Base-by-base conservation (phyloP, 2,797 vertebrate genomes). In the Cyprinella venusta region DNA sequence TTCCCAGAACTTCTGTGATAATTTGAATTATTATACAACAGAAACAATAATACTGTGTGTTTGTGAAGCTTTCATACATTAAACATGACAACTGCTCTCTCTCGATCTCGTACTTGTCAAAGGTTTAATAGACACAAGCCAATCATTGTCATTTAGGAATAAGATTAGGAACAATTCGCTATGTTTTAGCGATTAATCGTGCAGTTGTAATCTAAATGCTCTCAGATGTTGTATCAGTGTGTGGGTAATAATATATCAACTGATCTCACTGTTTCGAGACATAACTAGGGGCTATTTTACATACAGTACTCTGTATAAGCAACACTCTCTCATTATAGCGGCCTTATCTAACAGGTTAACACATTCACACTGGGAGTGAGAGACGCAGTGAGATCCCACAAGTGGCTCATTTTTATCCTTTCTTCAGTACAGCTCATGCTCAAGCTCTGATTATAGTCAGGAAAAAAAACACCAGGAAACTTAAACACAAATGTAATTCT, bases 321-420 rank as follows among this genome's bases (percentile, higher is more conserved):
- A 16, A 26, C 13, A 26, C 2, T 26, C 16, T 63, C 26, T 63
- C 24, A 30, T 63, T 63, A 30, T 63, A 63, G 59, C 6, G 59
- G 59, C 24, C 13, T 30, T 63, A 63, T 30, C 26, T 63, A 15
- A 63, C 59, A 63, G 59, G 59, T 63, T 63, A 63, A 63, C 59
- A 30, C 59, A 63, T 63, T 63, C 26, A 63, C 61, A 63, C 61
- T 63, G 26, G 13, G 26, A 63, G 61, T 63, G 61, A 63, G 61
- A 63, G 24, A 26, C 1, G 59, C 61, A 30, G 59, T 30, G 59
- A 63, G 24, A 30, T 30, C 59, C 59, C 24, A 63, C 59, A 15
- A 15, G 59, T 30, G 24, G 24, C 24, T 15, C 15, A 30, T 63
- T 63, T 16, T 63, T 15, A 7, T 63, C 4, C 16, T 15, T 30